Percentiles rank a stretch among this genome's conserved stretches.
Conservation (phyloP, 2,113 vertebrate species). For the Leucosticte australis region DNA sequence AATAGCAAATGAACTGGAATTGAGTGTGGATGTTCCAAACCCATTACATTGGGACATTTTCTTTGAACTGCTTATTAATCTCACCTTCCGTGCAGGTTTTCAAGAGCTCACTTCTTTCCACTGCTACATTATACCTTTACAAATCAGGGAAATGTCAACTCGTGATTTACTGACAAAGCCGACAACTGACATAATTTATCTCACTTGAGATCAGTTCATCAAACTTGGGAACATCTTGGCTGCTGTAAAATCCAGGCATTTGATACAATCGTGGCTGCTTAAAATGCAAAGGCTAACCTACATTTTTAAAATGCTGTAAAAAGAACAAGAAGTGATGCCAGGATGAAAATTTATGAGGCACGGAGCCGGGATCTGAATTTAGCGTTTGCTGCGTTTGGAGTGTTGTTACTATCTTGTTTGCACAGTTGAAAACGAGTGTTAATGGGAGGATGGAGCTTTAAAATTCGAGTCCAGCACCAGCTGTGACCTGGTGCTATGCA, state of each 20-base stretch:
- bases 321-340: constrained; percentile 69
- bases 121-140: constrained; percentile 58
- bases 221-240: constrained; percentile 72
- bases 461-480: neutral
- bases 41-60: constrained; percentile 44
- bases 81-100: constrained; percentile 66
- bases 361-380: constrained; percentile 27
- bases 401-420: constrained; percentile 53
- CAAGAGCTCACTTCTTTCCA: constrained; percentile 19
- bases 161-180: constrained; percentile 72
- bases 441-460: neutral
- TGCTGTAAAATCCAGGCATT: constrained; percentile 64
- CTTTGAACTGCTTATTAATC: constrained; percentile 68
- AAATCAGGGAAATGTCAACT: constrained; percentile 73
- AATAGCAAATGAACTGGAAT: constrained; percentile 52
- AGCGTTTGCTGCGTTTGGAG: constrained; percentile 23
- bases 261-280: constrained; percentile 70
- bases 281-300: constrained; percentile 76
- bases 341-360: constrained; percentile 63
- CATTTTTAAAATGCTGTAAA: constrained; percentile 71
- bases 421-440: constrained; percentile 31
- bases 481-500: neutral
- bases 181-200: constrained; percentile 76
- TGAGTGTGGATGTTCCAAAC: constrained; percentile 40
- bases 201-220: constrained; percentile 80